Percentiles rank a stretch among this genome's conserved stretches.
phyloP scores from a whole-genome alignment of 2,113 vertebrate genomes.

The Candoia aspera region DNA sequence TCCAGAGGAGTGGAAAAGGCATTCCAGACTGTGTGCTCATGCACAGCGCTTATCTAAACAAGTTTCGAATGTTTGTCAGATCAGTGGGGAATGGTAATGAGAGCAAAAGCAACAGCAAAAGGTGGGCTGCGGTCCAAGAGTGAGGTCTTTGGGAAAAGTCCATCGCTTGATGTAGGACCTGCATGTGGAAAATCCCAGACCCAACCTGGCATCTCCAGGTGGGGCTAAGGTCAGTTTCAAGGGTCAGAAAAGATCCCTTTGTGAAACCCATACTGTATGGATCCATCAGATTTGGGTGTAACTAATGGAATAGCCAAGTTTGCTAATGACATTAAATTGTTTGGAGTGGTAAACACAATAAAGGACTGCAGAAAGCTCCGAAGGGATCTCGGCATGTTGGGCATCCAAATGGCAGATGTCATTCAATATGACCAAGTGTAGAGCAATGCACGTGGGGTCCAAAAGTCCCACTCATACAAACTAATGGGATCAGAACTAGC shows the following conservation, averaged over 20 bases:
- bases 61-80: neutral
- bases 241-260: neutral
- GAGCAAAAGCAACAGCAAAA: neutral
- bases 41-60: neutral
- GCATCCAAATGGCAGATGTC: neutral
- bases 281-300: neutral
- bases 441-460: neutral
- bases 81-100: neutral
- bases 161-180: neutral
- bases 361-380: neutral
- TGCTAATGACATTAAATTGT: neutral
- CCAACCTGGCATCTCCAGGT: neutral
- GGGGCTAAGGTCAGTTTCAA: neutral
- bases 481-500: neutral
- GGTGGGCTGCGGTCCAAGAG: neutral
- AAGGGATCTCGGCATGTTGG: neutral
- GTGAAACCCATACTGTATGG: neutral
- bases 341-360: neutral
- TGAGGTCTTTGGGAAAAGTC: neutral
- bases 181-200: neutral
- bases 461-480: neutral
- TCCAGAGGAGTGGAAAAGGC: neutral
- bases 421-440: neutral
- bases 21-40: neutral
- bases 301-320: neutral